phyloP scores from a whole-genome alignment of 2,888 invertebrate genomes.

The Agonopterix subpropinquella region DNA sequence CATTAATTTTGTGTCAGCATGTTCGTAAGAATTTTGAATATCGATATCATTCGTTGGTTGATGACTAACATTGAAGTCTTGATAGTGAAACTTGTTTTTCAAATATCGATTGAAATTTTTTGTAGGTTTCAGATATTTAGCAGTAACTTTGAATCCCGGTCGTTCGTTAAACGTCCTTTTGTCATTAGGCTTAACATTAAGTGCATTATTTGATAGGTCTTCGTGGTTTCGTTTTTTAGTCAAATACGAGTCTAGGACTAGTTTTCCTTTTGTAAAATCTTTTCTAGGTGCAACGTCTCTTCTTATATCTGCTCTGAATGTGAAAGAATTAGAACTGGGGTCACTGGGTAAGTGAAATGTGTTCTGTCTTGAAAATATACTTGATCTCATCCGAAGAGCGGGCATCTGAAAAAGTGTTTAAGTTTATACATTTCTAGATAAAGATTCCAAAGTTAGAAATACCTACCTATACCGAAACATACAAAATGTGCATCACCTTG shows the following conservation, averaged over 20 bases:
- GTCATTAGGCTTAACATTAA: too few relatives aligned
- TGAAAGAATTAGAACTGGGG: conserved; percentile 4
- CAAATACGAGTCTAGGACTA: conserved; percentile 4
- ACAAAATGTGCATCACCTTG: too few relatives aligned
- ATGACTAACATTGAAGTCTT: not conserved
- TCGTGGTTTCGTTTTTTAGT: conserved; percentile 7
- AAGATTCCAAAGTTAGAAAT: too few relatives aligned
- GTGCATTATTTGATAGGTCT: too few relatives aligned
- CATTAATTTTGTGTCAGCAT: conserved; percentile 38
- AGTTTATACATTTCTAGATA: too few relatives aligned
- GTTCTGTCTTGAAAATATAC: conserved; percentile 27
- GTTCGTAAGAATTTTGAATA: conserved; percentile 20
- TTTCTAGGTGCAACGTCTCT: conserved; percentile 38
- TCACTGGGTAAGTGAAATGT: conserved; percentile 21
- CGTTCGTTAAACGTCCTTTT: conserved; percentile 1
- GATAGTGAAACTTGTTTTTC: conserved; percentile 10
- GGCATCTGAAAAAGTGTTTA: not conserved
- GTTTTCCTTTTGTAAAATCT: conserved; percentile 38
- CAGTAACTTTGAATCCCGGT: conserved; percentile 24
- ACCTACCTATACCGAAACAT: too few relatives aligned
- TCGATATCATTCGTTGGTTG: conserved; percentile 2
- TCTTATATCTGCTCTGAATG: conserved; percentile 13
- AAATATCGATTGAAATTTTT: conserved; percentile 16
- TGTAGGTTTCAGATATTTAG: conserved; percentile 7
- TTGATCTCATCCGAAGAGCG: conserved; percentile 13